Conservation (phyloP, 2,888 invertebrate genomes). For the Pimpla rufipes region DNA sequence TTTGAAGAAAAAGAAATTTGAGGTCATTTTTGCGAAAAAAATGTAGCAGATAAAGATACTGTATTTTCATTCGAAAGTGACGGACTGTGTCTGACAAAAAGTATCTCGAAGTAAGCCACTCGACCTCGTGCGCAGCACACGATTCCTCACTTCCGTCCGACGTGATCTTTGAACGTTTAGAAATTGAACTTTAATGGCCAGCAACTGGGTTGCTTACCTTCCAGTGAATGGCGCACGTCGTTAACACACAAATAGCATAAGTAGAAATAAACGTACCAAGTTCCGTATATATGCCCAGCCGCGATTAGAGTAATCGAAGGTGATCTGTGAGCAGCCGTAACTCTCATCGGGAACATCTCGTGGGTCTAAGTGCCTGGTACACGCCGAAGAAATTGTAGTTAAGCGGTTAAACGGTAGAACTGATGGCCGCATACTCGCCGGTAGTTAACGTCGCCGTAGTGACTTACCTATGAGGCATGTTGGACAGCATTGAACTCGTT, state of each 20-base stretch:
- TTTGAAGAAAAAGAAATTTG: too few relatives aligned
- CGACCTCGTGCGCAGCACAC: background rate
- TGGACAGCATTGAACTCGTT: conserved; percentile 13
- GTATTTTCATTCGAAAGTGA: too few relatives aligned
- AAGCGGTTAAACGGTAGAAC: conserved; percentile 19
- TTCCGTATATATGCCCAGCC: conserved; percentile 1
- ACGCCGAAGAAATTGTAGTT: conserved; percentile 11
- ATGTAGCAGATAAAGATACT: too few relatives aligned
- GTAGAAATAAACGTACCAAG: conserved; percentile 14
- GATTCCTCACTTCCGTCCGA: background rate
- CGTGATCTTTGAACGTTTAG: background rate
- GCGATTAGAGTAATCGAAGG: conserved; percentile 32
- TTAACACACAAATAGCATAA: background rate
- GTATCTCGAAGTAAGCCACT: background rate
- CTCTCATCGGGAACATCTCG: background rate
- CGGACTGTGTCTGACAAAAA: background rate
- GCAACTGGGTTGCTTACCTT: background rate
- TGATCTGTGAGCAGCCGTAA: conserved; percentile 29
- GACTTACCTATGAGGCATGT: conserved; percentile 12
- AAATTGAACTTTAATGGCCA: background rate
- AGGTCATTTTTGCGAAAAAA: too few relatives aligned
- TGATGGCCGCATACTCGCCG: background rate
- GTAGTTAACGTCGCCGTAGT: conserved; percentile 7
- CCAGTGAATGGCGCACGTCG: background rate
- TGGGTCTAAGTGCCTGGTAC: conserved; percentile 14